These are phyloP conservation scores for Karalla daura DNA, from an alignment of 2,797 vertebrate species.

Conservation along the genomic window DNA sequence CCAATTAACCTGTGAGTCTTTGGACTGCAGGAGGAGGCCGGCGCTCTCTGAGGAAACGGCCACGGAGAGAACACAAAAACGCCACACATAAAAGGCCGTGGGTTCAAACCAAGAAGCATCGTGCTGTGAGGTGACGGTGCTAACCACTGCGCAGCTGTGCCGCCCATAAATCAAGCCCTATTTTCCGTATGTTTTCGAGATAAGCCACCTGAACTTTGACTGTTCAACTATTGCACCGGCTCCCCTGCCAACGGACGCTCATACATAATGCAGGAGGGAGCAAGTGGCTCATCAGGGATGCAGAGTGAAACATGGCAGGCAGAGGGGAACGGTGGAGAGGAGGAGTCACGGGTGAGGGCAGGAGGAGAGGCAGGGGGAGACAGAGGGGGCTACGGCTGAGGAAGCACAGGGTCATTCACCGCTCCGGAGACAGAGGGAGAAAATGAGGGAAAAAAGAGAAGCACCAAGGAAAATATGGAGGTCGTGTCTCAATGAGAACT, in stretches of 20 bases:
- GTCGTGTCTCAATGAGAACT: constrained; percentile 38
- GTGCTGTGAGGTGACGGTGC: too few relatives aligned
- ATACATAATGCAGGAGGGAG: constrained; percentile 71
- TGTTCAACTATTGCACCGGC: constrained; percentile 49
- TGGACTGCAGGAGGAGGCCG: too few relatives aligned
- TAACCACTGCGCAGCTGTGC: too few relatives aligned
- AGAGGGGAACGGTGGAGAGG: constrained; percentile 51
- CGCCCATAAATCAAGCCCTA: constrained; percentile 34
- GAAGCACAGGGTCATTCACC: constrained; percentile 65
- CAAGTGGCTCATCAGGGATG: constrained; percentile 71
- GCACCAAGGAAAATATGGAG: constrained; percentile 26
- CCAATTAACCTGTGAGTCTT: too few relatives aligned
- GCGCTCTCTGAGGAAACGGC: too few relatives aligned
- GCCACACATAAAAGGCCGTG: too few relatives aligned
- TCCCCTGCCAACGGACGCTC: constrained; percentile 49
- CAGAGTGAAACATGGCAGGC: constrained; percentile 70
- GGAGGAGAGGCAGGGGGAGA: constrained; percentile 5
- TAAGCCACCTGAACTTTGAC: constrained; percentile 61
- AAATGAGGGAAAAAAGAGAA: constrained; percentile 26
- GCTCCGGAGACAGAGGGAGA: constrained; percentile 40
- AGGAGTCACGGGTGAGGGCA: constrained; percentile 53
- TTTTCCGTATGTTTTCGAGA: constrained; percentile 44
- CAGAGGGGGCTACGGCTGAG: constrained; percentile 50
- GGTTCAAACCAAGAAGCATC: too few relatives aligned
- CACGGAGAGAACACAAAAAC: too few relatives aligned